Conservation (phyloP, 2,888 invertebrate species). For the Entomobrya multifasciata region DNA sequence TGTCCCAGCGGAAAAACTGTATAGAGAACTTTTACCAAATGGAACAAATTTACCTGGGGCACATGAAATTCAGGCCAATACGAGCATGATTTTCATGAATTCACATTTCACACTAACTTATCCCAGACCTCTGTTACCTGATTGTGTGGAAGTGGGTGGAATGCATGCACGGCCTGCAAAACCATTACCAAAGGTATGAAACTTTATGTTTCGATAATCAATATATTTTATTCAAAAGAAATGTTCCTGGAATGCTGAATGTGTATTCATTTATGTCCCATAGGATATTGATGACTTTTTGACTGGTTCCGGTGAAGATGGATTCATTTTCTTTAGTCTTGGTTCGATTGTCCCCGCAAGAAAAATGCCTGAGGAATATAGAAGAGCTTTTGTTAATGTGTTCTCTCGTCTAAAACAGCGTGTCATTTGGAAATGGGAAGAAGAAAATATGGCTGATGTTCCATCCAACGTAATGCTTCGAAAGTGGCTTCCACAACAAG, state of each 20-base stretch:
- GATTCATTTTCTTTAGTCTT: conserved; percentile 93
- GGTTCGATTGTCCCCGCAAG: conserved; percentile 91
- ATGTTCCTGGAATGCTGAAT: too few relatives aligned
- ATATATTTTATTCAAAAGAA: not conserved
- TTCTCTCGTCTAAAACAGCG: conserved; percentile 89
- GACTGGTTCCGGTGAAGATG: conserved; percentile 84
- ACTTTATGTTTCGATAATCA: not conserved
- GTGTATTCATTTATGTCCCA: too few relatives aligned
- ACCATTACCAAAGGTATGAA: conserved; percentile 85
- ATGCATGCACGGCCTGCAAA: conserved; percentile 86
- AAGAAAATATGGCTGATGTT: conserved; percentile 83
- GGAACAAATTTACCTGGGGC: conserved; percentile 85
- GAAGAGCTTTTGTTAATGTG: conserved; percentile 87
- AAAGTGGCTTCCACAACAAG: conserved; percentile 89
- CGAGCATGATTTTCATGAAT: conserved; percentile 91
- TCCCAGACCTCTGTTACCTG: conserved; percentile 89
- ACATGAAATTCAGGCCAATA: conserved; percentile 87
- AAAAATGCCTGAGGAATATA: conserved; percentile 89
- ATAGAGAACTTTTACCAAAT: conserved; percentile 81
- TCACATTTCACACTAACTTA: conserved; percentile 90
- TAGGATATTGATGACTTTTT: conserved; percentile 84
- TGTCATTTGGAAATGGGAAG: conserved; percentile 92
- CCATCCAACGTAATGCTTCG: conserved; percentile 85
- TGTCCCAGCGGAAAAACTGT: conserved; percentile 55
- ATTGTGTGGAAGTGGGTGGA: conserved; percentile 84